Base-by-base conservation (phyloP, 2,113 vertebrate genomes). In the Gobius niger region DNA sequence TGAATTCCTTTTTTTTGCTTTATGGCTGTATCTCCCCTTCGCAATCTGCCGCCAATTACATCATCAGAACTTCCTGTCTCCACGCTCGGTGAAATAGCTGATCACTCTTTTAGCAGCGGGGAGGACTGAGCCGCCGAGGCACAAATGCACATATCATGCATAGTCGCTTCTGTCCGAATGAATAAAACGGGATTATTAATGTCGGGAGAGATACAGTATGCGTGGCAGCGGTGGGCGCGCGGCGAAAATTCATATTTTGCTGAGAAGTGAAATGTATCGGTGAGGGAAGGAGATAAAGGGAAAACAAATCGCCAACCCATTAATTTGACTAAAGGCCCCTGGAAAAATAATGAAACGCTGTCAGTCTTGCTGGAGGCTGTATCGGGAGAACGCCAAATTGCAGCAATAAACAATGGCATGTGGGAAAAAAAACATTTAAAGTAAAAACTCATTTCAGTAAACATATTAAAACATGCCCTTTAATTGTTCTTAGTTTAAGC, bases 41-140 rank as follows among this genome's bases (percentile, higher is more conserved):
- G 57, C 85, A 83, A 34, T 90, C 86, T 88, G 85, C 88, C 87
- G 81, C 82, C 82, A 81, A 86, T 91, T 86, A 85, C 90, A 87
- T 91, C 90, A 90, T 77, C 78, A 76, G 77, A 89, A 82, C 66
- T 84, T 87, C 81, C 86, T 86, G 76, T 76, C 82, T 78, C 70
- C 81, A 73, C 75, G 56, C 68, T 82, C 62, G 42, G n/a, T 70
- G 78, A 84, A 84, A 79, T 79, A 63, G 63, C 82, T 73, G 77
- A 84, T 84, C 73, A 63, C 40, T 64, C 73, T 63, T 76, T 57
- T 52, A 18, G 76, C 70, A 51, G 72, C 51, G 57, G 67, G 46
- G 14, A 9, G 82, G 65, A 67, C 69, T 34, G 63, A 82, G 59
- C 65, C 73, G 67, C 15, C 4, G 49, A 72, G 69, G 74, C 50